These are phyloP conservation scores for Drosophila algonquin DNA, from an alignment of 2,888 invertebrate species.

Conservation along the genomic window DNA sequence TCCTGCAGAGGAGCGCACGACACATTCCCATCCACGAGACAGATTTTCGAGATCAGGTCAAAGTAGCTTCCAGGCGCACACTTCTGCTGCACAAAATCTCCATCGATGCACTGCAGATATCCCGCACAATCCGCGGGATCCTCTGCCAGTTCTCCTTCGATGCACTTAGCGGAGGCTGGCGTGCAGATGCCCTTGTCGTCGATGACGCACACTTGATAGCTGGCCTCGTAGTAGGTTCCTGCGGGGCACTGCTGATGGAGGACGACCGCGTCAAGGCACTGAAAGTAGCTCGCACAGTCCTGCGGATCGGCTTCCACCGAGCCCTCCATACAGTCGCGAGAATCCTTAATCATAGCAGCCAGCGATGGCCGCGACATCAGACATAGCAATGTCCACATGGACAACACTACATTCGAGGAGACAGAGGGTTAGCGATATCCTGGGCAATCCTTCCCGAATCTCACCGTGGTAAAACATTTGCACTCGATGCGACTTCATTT, in stretches of 20 bases:
- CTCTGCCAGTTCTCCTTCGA: constrained; percentile 22
- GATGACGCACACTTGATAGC: constrained; percentile 27
- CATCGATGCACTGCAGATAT: constrained; percentile 38
- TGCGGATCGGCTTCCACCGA: constrained; percentile 2
- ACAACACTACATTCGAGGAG: constrained; percentile 20
- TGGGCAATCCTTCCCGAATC: constrained; percentile 4
- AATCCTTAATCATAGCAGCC: background rate
- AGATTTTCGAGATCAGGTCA: constrained; percentile 12
- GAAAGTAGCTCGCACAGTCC: constrained; percentile 37
- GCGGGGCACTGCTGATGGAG: constrained; percentile 23
- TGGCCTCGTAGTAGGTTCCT: constrained; percentile 31
- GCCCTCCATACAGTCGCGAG: constrained; percentile 45
- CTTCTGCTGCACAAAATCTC: constrained; percentile 3
- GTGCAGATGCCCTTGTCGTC: constrained; percentile 6
- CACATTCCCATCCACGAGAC: constrained; percentile 40
- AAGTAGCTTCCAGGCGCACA: constrained; percentile 46
- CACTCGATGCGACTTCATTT: constrained; percentile 35
- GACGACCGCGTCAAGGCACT: constrained; percentile 39
- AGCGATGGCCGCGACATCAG: constrained; percentile 12
- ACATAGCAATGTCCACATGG: constrained; percentile 8
- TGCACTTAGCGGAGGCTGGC: constrained; percentile 12
- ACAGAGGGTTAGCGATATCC: background rate
- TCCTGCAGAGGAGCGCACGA: background rate
- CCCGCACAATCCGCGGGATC: constrained; percentile 28
- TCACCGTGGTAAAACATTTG: constrained; percentile 40